Conservation (phyloP, 2,113 vertebrate genomes). For the Callospermophilus lateralis region DNA sequence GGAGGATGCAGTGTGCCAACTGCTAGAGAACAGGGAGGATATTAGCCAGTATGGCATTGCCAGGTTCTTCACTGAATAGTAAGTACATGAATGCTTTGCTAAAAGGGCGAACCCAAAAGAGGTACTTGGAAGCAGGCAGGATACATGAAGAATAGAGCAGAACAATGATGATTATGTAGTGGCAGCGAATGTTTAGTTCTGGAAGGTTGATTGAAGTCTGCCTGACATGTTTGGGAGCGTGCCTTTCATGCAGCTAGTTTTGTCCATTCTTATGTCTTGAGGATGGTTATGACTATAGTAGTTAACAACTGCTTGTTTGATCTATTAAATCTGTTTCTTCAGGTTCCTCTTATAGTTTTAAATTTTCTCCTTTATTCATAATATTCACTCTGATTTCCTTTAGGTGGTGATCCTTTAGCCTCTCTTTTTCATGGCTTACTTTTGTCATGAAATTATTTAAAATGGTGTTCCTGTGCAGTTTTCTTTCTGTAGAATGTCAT, state of each 20-base stretch:
- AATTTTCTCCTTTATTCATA: conserved; percentile 40
- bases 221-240: not conserved
- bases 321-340: not conserved
- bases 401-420: not conserved
- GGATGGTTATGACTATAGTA: not conserved
- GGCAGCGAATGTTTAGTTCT: conserved; percentile 52
- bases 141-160: conserved; percentile 57
- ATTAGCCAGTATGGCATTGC: conserved; percentile 94
- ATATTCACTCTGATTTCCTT: conserved; percentile 12
- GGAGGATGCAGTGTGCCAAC: conserved; percentile 96
- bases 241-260: conserved; percentile 30
- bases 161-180: conserved; percentile 64
- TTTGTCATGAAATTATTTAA: conserved; percentile 36
- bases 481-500: conserved; percentile 9
- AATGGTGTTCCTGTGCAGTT: not conserved
- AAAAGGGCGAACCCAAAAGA: conserved; percentile 47
- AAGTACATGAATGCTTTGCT: conserved; percentile 86
- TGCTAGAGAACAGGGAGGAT: conserved; percentile 97
- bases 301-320: not conserved
- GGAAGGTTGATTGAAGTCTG: conserved; percentile 68
- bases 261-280: not conserved
- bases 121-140: conserved; percentile 71
- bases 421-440: conserved; percentile 21
- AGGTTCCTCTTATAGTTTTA: not conserved
- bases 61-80: conserved; percentile 99